Evolutionary conservation across 2,888 invertebrate species (phyloP).

Genomic region (Sesia bembeciformis): DNA sequence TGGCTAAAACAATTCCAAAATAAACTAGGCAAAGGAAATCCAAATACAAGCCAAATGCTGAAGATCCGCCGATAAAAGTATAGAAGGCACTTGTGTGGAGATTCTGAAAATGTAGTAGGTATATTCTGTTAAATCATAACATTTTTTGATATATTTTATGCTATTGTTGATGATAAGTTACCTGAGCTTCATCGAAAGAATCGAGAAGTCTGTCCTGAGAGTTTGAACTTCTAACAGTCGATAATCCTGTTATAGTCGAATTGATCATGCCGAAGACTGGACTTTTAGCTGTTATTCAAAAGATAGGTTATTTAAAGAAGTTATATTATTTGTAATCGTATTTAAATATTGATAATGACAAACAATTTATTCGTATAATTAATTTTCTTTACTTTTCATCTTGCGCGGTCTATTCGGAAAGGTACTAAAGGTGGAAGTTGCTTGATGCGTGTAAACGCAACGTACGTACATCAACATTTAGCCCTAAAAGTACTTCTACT

Average conservation of each 20-base stretch:
- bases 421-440: too few species aligned
- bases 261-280: slow-evolving; percentile 87
- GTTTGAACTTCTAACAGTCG: slow-evolving; percentile 82
- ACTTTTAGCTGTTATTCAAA: slow-evolving; percentile 76
- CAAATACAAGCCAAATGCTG: slow-evolving; percentile 83
- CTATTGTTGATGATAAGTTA: slow-evolving; percentile 11
- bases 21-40: slow-evolving; percentile 82
- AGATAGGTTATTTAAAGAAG: neutral
- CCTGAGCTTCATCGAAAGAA: slow-evolving; percentile 76
- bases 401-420: too few species aligned
- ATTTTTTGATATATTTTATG: neutral
- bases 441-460: too few species aligned
- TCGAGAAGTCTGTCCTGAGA: slow-evolving; percentile 75
- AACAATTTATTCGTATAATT: neutral
- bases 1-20: slow-evolving; percentile 76
- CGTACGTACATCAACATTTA: too few species aligned
- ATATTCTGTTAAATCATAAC: neutral
- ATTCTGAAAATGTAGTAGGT: slow-evolving; percentile 53
- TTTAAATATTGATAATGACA: neutral
- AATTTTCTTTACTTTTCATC: neutral
- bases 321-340: neutral
- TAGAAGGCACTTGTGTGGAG: slow-evolving; percentile 81
- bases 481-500: too few species aligned
- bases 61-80: slow-evolving; percentile 75
- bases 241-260: slow-evolving; percentile 81